Base-by-base conservation (phyloP, 2,113 vertebrate species). In the Sialia sialis region DNA sequence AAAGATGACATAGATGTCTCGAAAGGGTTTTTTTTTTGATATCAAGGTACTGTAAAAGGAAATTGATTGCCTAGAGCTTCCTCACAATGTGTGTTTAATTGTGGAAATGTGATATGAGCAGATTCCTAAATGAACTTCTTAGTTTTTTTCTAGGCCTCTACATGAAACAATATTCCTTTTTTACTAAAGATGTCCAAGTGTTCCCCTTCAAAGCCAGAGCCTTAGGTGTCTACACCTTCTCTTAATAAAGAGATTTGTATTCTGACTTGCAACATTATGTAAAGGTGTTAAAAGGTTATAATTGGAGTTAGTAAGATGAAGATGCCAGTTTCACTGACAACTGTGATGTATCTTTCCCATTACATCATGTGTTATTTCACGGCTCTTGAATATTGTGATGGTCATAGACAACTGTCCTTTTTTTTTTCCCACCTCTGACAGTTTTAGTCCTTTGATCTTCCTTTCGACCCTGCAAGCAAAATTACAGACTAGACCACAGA, bases 401-500 rank as follows among this genome's bases (percentile, higher is more conserved):
- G 15, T 72, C 68, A 66, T 44, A 87, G 55, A 73, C 29, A 62
- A n/a, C 12, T 44, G 20, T 55, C 51, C 15, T 54, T 67, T 51
- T 81, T 26, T 87, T 26, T 87, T 74, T 46, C 68, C 68, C 55
- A 48, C 17, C 59, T 90, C 63, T 76, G 56, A 44, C 38, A 52
- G 43, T 75, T 55, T 55, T 34, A 44, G 27, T 49, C 32, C 26
- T 56, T 83, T 85, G 43, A 51, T 87, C 30, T 72, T 85, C 36
- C 60, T 55, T 22, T 89, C 21, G 56, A 27, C 16, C 22, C n/a
- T 59, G 36, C 12, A 52, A 64, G 10, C 34, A 84, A 30, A 90
- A 43, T 74, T 63, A 10, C 82, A 78, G 74, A 88, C 52, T 73
- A 83, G 51, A 95, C 92, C 82, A 90, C 89, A 95, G 84, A 77